Evolutionary conservation across 2,113 vertebrate genomes (phyloP), one percentile per base, ranked within the genome.

Genomic region (Cichladusa arquata): DNA sequence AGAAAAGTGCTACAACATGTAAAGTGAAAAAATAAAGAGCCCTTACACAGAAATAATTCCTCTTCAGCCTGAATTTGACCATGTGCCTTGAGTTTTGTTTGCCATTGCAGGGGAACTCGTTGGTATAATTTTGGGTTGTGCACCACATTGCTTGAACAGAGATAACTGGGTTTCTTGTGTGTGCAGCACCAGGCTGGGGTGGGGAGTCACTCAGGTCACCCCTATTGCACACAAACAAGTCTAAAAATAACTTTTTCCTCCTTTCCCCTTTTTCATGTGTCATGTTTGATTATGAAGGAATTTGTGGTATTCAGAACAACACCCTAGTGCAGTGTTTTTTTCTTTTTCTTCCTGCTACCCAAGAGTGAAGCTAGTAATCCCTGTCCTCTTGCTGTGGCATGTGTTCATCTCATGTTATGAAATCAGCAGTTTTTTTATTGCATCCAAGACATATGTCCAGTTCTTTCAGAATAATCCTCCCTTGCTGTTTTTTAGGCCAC

Each of bases 101-200:
- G 31, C 42, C 28, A 11, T 14, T 40, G 5, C 19, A 60, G n/a
- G 7, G n/a, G 9, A 6, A 18, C 9, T 18, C 1, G 0, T 0
- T n/a, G 81, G 29, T 12, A 38, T 36, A 11, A 11, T 12, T 72
- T 38, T 19, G 60, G 14, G 16, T 29, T 20, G 34, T 2, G 2
- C 26, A 51, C 38, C 24, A 12, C 3, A 3, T 54, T 64, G 34
- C 19, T 28, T 3, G 4, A 28, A 40, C 10, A 26, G 58, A 73
- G 31, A 8, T 29, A 17, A 26, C 6, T 15, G 38, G 19, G 31
- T 23, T 38, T 36, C 18, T 33, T 26, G 12, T 13, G 3, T 2
- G 3, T 36, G 51, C 54, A 36, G 62, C 3, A 4, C 44, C 3
- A 1, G 28, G 11, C 3, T 1, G 26, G n/a, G 18, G 19, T 20